Percentiles rank a stretch among this genome's conserved stretches.
These are phyloP conservation scores for Spheniscus humboldti DNA, from an alignment of 2,797 vertebrate genomes.

Conservation along the genomic window DNA sequence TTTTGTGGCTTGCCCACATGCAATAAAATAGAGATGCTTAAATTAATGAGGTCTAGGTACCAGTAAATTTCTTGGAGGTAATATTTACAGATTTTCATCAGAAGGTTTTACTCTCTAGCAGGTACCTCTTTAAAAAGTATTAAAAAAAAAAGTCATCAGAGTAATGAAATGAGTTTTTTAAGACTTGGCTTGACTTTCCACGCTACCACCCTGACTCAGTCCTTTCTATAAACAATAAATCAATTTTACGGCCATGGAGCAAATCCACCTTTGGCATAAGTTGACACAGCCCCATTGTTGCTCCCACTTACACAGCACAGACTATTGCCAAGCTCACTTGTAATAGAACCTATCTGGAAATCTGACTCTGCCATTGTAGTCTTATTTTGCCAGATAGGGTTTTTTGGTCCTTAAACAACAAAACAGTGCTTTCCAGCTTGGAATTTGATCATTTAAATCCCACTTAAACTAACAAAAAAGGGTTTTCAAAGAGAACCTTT, in stretches of 20 bases:
- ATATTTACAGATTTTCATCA: not conserved
- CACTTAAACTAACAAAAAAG: not conserved
- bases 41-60: not conserved
- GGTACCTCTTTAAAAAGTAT: not conserved
- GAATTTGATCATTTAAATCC: not conserved
- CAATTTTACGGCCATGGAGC: slow-evolving; percentile 1
- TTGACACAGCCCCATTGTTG: slow-evolving; percentile 11
- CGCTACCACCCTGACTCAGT: not conserved
- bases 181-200: not conserved
- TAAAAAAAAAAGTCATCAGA: not conserved
- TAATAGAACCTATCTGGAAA: slow-evolving; percentile 33
- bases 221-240: slow-evolving; percentile 13
- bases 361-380: slow-evolving; percentile 25
- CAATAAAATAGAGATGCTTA: not conserved
- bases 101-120: not conserved
- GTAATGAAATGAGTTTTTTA: not conserved
- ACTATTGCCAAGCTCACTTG: not conserved
- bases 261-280: slow-evolving; percentile 22
- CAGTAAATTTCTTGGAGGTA: not conserved
- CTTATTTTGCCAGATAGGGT: not conserved
- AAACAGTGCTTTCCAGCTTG: not conserved
- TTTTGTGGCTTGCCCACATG: not conserved
- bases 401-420: not conserved
- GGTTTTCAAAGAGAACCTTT: not conserved
- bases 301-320: not conserved